Base-by-base conservation (phyloP, 2,888 invertebrate genomes). In the Sinodicranocentrus sp. region DNA sequence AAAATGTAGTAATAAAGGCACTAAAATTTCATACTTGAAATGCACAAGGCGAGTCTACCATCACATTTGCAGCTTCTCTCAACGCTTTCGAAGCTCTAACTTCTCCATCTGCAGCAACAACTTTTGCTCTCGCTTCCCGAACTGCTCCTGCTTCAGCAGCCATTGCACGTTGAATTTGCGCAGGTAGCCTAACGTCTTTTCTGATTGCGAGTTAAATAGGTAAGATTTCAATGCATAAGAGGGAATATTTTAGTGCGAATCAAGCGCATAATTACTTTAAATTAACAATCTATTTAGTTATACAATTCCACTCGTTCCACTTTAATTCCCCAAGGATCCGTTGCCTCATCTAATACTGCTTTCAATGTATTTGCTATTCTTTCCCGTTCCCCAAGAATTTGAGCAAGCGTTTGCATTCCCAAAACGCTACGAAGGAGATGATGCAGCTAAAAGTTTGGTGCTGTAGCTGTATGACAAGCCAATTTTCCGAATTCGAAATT, bases 31-130 rank as follows among this genome's bases (percentile, higher is more conserved):
- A 94, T 19, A 98, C 93, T 90, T 98, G 98, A 28, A 98, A 92
- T 13, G 98, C 98, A 2, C 97, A 97, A 5, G 98, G 97, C 70
- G 97, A 97, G 90, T 97, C 96, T 0, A 95, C 95, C 89, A 98
- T 97, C 61, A 98, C 95, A 90, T 98, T 97, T 2, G 98, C 98
- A 19, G 98, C 98, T 90, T 98, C 98, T 72, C 97, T 94, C 44
- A 98, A 92, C 0, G 98, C 98, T 23, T 96, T 92, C 15, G 98
- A 97, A 1, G 98, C 98, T 90, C 97, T 97, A 90, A 97, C 97
- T 90, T 98, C 98, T 33, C 98, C 98, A 90, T 98, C 98, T 2
- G 98, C 98, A 0, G 98, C 97, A 88, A 98, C 97, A 1, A 98
- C 97, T 93, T 93, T 91, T 39, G 91, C 91, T 48, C 91, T 87